Base-by-base conservation (phyloP, 2,888 invertebrate genomes). In the Sesia apiformis region DNA sequence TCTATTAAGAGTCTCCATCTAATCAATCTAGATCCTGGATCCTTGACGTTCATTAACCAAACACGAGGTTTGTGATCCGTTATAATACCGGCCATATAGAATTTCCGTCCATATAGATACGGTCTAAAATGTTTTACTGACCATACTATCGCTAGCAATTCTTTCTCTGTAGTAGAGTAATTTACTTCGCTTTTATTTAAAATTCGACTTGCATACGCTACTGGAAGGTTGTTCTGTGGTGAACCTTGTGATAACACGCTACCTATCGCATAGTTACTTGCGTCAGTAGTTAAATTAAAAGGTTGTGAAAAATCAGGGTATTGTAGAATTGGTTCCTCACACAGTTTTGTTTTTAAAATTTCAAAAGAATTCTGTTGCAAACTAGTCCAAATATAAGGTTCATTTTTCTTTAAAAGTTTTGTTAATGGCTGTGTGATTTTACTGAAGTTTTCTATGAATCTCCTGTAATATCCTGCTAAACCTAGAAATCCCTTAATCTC, bases 401-500 rank as follows among this genome's bases (percentile, higher is more conserved):
- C 54, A 51, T 58, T 40, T n/a, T 56, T 55, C 40, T 53, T 55
- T 41, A 54, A 53, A 38, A 54, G 40, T 39, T 54, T 51, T 5
- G 54, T 57, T 8, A 58, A 41, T 4, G 55, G 55, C 43, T 55
- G 8, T 39, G 50, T 50, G 7, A 58, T 7, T 55, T 55, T 51
- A 52, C 54, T 53, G 49, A 58, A 59, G 5, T 67, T 52, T 51
- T 56, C 46, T 6, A 78, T 70, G 52, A 76, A 77, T 49, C 66
- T 58, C 5, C 74, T 40, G 49, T 76, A 77, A 51, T 74, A 78
- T 0, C 69, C 65, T 0, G 61, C 59, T n/a, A 57, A 41, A 39
- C 55, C 57, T 40, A 57, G 8, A 23, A 58, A 56, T 3, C 46
- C 6, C 55, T 55, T 56, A 7, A 60, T 53, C n/a, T 57, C 57